phyloP scores from a whole-genome alignment of 2,888 invertebrate genomes.

The Ethmia dodecea region DNA sequence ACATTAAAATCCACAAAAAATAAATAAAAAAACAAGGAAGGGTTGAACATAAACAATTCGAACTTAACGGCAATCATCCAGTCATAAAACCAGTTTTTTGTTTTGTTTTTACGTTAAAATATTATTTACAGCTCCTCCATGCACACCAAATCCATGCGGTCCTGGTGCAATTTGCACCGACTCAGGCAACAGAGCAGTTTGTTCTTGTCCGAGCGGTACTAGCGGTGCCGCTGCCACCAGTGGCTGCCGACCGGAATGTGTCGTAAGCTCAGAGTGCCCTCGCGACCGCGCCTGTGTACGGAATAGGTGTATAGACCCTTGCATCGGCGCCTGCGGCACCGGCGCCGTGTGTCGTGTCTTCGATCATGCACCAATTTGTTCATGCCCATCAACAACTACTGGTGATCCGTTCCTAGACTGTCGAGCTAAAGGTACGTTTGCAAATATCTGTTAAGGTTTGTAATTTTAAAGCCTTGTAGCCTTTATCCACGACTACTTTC shows the following conservation, averaged over 20 bases:
- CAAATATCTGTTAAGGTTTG: neutral
- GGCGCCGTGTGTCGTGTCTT: constrained; percentile 83
- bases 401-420: constrained; percentile 92
- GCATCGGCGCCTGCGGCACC: constrained; percentile 88
- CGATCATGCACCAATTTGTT: constrained; percentile 82
- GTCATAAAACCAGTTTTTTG: too few relatives aligned
- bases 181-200: constrained; percentile 79
- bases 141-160: constrained; percentile 87
- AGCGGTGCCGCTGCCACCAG: constrained; percentile 84
- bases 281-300: constrained; percentile 86
- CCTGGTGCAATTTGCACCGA: constrained; percentile 83
- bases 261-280: constrained; percentile 88
- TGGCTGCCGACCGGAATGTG: constrained; percentile 90
- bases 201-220: constrained; percentile 86
- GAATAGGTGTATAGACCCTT: constrained; percentile 89
- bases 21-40: too few relatives aligned
- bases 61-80: too few relatives aligned
- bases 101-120: too few relatives aligned
- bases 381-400: constrained; percentile 82
- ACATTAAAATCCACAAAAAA: too few relatives aligned
- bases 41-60: too few relatives aligned
- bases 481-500: too few relatives aligned
- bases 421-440: constrained; percentile 36
- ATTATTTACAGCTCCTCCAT: constrained; percentile 75
- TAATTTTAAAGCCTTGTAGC: neutral